These are phyloP conservation scores for Cyprinodon tularosa DNA, from an alignment of 2,113 vertebrate genomes.

Conservation along the genomic window DNA sequence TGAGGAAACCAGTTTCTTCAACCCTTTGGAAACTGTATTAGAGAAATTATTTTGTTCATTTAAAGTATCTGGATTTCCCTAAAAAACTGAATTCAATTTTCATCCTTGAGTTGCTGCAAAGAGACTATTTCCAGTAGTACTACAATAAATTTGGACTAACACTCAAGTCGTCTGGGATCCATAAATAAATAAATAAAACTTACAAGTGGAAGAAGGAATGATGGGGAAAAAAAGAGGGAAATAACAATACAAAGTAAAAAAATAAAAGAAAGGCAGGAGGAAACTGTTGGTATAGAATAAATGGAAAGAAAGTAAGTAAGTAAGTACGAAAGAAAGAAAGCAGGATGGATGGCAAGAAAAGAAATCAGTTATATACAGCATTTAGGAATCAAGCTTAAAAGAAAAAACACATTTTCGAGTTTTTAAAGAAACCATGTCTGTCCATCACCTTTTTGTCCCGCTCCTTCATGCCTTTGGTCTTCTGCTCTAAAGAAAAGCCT, in stretches of 20 bases:
- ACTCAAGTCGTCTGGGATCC: too few species aligned
- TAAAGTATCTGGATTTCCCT: too few species aligned
- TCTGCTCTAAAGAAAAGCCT: slow-evolving; percentile 89
- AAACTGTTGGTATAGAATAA: not conserved
- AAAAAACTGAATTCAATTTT: too few species aligned
- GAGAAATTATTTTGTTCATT: too few species aligned
- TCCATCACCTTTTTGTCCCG: slow-evolving; percentile 90
- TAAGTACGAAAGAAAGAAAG: too few species aligned
- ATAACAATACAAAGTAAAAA: not conserved
- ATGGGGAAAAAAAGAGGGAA: not conserved
- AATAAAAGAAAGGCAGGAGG: not conserved
- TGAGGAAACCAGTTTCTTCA: too few species aligned
- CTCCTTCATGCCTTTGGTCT: slow-evolving; percentile 88
- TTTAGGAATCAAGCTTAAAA: not conserved
- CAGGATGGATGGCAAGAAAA: not conserved
- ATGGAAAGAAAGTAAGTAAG: too few species aligned
- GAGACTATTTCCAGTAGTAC: too few species aligned
- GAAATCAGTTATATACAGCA: not conserved
- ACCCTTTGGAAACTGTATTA: too few species aligned
- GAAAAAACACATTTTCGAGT: not conserved
- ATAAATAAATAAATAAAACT: too few species aligned
- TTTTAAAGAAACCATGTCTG: not conserved
- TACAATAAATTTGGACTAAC: too few species aligned
- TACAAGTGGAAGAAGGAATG: not conserved
- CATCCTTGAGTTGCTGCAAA: too few species aligned